Evolutionary conservation across 1,140 invertebrate species (phyloP).

Genomic region (Drosophila busckii): DNA sequence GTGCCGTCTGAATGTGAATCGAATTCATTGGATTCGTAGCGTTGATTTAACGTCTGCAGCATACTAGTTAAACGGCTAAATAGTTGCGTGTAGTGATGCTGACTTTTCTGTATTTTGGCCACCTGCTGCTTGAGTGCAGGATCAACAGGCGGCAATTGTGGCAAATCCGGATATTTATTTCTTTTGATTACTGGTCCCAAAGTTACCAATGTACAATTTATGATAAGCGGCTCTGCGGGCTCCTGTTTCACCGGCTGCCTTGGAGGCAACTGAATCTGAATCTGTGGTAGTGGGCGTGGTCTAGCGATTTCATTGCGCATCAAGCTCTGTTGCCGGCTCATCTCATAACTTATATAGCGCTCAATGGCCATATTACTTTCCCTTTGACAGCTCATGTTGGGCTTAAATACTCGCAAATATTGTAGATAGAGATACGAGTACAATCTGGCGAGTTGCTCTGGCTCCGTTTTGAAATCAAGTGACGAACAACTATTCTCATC

Average conservation of each 20-base stretch:
- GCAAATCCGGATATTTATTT: conserved; percentile 3
- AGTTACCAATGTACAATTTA: conserved; percentile 37
- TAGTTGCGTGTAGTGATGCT: conserved; percentile 33
- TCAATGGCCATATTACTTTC: conserved; percentile 48
- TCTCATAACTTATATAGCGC: conserved; percentile 48
- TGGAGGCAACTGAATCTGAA: conserved; percentile 10
- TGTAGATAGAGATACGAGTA: too few relatives aligned
- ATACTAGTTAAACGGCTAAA: conserved; percentile 29
- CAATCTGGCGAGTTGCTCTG: too few relatives aligned
- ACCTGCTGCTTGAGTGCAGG: conserved; percentile 28
- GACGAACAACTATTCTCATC: too few relatives aligned
- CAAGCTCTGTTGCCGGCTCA: conserved; percentile 19
- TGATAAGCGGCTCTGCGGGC: conserved; percentile 11
- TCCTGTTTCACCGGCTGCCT: not conserved
- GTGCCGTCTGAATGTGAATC: conserved; percentile 2
- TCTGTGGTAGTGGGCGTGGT: conserved; percentile 16
- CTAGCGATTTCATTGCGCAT: conserved; percentile 9
- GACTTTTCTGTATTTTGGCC: conserved; percentile 44
- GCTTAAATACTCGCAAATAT: too few relatives aligned
- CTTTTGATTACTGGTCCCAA: not conserved
- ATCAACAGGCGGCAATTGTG: conserved; percentile 30
- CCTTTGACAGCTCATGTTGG: too few relatives aligned
- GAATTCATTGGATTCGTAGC: conserved; percentile 30
- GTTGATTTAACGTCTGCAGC: conserved; percentile 40
- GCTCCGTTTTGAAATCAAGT: too few relatives aligned